Conservation (phyloP, 2,113 vertebrate genomes). For the Muntiacus muntjak region DNA sequence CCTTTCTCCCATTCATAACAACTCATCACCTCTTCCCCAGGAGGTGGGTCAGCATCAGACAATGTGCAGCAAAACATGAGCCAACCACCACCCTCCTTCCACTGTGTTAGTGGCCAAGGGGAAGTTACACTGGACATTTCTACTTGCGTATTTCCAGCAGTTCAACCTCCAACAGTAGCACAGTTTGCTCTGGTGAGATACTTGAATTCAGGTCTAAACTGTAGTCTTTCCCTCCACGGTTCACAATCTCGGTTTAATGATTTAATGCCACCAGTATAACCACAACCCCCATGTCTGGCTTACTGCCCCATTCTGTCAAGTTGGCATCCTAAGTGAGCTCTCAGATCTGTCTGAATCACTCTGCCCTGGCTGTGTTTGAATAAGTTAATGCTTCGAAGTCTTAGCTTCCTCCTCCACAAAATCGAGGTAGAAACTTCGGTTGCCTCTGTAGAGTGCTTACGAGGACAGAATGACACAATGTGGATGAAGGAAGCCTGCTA, state of each 20-base stretch:
- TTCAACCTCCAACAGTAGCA: neutral
- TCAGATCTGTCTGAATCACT: neutral
- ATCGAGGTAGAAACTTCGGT: too few species aligned
- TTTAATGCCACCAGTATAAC: neutral
- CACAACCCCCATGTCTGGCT: neutral
- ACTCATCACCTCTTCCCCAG: neutral
- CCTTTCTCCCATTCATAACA: neutral
- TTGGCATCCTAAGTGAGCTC: neutral
- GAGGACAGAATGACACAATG: accelerated
- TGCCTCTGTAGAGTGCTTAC: accelerated
- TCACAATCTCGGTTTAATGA: neutral
- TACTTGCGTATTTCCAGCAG: neutral
- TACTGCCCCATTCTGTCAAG: neutral
- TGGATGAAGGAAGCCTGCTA: neutral
- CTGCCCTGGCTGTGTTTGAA: neutral
- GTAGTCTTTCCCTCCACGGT: neutral
- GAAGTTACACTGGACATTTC: neutral
- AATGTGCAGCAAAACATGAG: neutral
- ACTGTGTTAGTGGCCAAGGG: neutral
- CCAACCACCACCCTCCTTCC: neutral
- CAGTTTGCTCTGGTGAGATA: neutral
- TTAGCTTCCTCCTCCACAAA: neutral
- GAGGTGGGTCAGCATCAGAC: neutral
- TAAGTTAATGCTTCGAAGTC: neutral
- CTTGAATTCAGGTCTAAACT: neutral